These are phyloP conservation scores for Cerastis leucographa DNA, from an alignment of 2,888 invertebrate genomes.

Conservation along the genomic window DNA sequence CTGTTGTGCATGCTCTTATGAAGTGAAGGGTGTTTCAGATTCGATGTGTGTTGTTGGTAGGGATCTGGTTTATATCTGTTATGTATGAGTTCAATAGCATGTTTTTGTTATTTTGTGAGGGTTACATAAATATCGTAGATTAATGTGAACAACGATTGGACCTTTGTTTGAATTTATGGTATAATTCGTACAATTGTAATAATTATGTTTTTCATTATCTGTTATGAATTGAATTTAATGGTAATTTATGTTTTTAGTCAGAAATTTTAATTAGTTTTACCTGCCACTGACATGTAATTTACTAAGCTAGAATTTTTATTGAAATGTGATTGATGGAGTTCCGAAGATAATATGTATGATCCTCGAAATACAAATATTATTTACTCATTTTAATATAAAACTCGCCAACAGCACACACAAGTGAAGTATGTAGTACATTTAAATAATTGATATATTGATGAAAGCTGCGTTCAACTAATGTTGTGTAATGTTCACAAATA, in stretches of 20 bases:
- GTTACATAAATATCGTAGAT: background rate
- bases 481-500: constrained; percentile 69
- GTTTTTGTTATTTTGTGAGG: constrained; percentile 1
- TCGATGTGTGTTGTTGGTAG: constrained; percentile 56
- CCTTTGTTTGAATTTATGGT: background rate
- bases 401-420: constrained; percentile 53
- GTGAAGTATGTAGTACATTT: constrained; percentile 24
- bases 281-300: background rate
- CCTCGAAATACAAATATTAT: constrained; percentile 17
- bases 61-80: background rate
- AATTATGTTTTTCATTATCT: background rate
- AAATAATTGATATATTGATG: constrained; percentile 23
- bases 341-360: background rate
- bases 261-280: background rate
- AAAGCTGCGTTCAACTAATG: constrained; percentile 46
- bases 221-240: background rate
- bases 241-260: background rate
- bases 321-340: constrained; percentile 11
- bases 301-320: constrained; percentile 11
- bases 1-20: constrained; percentile 98
- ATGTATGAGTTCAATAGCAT: constrained; percentile 3
- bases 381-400: background rate
- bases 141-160: background rate
- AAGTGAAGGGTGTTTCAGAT: constrained; percentile 91
- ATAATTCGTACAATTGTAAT: background rate